Base-by-base conservation (phyloP, 1,140 invertebrate genomes). In the Drosophila virilis region DNA sequence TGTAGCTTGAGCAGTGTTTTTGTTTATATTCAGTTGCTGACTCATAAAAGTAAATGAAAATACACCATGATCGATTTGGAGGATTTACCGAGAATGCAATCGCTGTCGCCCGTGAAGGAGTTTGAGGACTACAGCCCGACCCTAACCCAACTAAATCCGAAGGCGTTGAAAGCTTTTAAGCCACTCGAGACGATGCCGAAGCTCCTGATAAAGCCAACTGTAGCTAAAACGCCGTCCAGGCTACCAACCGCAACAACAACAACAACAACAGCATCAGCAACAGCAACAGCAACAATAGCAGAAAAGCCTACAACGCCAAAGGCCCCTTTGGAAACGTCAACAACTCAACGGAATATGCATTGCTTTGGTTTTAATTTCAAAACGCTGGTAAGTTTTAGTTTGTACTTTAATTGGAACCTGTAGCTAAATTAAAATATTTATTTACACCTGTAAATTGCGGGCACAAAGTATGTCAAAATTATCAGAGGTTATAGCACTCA, bases 31-130 rank as follows among this genome's bases (percentile, higher is more conserved):
- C 51, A 55, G 42, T 13, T 72, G 74, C 57, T 84, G 64, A 70
- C n/a, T 15, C 70, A 76, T 45, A 62, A 54, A 64, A 22, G 13
- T 17, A 67, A 43, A 55, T 66, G 50, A 42, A 52, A 61, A 54
- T 10, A 61, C 48, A 58, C 9, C 33, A 92, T 92, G 91, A 88
- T 88, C 42, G 71, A 84, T 57, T 55, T 92, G 55, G 91, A 92
- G 67, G 86, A 92, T 72, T 80, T 92, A 55, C 91, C 91, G 8
- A 68, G 91, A 54, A 55, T 92, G 76, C 80, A 92, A 76, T 92
- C 91, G 28, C 60, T 92, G 10, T 92, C 91, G 2, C 91, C 91
- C 1, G 57, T 78, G 8, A 71, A 73, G 61, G 85, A 92, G 6
- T 59, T 91, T 0, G 90, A 90, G 17, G 81, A 77, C 7, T 35